phyloP scores from a whole-genome alignment of 2,797 vertebrate species.

The Orestias chungarensis region DNA sequence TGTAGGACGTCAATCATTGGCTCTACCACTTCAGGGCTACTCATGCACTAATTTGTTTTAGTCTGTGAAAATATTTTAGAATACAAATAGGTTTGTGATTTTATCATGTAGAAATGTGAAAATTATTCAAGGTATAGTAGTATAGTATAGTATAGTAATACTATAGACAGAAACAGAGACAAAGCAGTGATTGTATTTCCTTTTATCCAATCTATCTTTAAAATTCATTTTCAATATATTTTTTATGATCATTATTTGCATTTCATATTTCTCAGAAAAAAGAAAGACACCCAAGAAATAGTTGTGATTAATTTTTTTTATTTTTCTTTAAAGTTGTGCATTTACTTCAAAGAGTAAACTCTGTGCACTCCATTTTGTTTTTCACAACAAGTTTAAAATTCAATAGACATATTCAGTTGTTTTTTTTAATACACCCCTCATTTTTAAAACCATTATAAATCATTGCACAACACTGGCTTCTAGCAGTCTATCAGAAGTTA shows the following conservation, averaged over 20 bases:
- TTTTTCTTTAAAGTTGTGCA: slow-evolving; percentile 90
- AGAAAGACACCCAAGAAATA: slow-evolving; percentile 24
- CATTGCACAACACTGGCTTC: slow-evolving; percentile 87
- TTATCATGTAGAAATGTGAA: too few species aligned
- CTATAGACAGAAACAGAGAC: too few species aligned
- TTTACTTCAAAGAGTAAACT: slow-evolving; percentile 95
- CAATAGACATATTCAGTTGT: slow-evolving; percentile 83
- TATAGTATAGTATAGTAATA: too few species aligned
- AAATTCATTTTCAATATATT: too few species aligned
- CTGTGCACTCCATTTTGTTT: slow-evolving; percentile 91
- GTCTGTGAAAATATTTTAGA: too few species aligned
- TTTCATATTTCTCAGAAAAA: neutral
- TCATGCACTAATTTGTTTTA: too few species aligned
- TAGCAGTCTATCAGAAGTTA: slow-evolving; percentile 85
- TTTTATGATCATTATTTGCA: neutral
- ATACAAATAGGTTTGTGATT: too few species aligned
- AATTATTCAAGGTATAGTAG: too few species aligned
- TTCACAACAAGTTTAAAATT: slow-evolving; percentile 95
- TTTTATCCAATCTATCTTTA: too few species aligned
- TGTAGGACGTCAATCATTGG: too few species aligned
- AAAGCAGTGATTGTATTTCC: too few species aligned
- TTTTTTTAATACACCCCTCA: slow-evolving; percentile 74
- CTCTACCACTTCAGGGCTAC: too few species aligned
- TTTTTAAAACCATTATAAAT: slow-evolving; percentile 90
- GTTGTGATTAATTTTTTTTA: slow-evolving; percentile 78